Base-by-base conservation (phyloP, 2,888 invertebrate species). In the Neoitamus cyanurus region DNA sequence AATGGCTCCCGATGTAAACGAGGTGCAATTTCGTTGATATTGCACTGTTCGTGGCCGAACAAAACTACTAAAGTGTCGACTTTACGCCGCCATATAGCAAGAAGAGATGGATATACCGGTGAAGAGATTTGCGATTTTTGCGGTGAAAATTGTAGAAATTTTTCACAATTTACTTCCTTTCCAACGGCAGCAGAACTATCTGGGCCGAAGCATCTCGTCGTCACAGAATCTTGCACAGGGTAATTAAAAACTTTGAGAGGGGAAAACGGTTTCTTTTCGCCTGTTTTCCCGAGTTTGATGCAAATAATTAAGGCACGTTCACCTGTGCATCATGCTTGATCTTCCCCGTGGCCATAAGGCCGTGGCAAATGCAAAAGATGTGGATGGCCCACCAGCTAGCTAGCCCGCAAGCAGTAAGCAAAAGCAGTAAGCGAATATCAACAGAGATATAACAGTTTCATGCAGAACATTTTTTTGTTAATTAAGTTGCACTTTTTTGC, bases 141-240 rank as follows among this genome's bases (percentile, higher is more conserved):
- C 58, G 58, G 58, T 58, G 58, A 58, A 58, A 58, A 58, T 58
- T 58, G 58, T 25, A 58, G 15, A 25, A 20, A 20, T 58, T 58
- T 58, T 58, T 58, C 48, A 20, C 58, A 58, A 58, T 58, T 58
- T 58, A 9, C 25, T 58, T 58, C 58, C 80, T 68, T 80, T 80
- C 34, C 42, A 28, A 25, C 28, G 77, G 28, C 42, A 58, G 34
- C 25, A 80, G 83, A 70, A 83, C 80, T 84, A 86, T 86, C 86
- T 84, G 82, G 82, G 83, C 75, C 84, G 83, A 73, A 31, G 80
- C 68, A 86, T 86, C 86, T 86, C 86, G 86, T 84, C 86, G 86
- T 86, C 84, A 86, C 86, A 86, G 84, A 84, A 82, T 86, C 84
- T 85, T 86, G 84, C 83, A 58, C 86, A 86, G 72, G 83, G 83